Percentiles rank a stretch among this genome's conserved stretches.
Evolutionary conservation across 1,140 invertebrate species (phyloP).

Genomic region (Berghia stephanieae): DNA sequence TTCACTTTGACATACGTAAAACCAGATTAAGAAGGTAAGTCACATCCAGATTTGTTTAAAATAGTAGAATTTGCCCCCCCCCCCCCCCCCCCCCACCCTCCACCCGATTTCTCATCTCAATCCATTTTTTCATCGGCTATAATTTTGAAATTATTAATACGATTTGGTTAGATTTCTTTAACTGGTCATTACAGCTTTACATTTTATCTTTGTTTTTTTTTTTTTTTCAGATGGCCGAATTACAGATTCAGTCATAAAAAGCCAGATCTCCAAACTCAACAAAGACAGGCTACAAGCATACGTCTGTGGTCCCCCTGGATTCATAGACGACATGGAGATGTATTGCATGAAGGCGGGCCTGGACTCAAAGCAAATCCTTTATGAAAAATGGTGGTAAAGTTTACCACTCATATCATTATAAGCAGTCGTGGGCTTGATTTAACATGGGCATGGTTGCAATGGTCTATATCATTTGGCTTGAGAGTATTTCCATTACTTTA

Average conservation of each 20-base stretch:
- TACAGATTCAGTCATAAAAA: constrained; percentile 41
- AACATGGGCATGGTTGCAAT: no score
- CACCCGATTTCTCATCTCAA: background rate
- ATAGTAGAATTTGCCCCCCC: background rate
- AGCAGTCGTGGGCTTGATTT: background rate
- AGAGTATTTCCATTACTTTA: background rate
- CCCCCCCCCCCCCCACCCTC: background rate
- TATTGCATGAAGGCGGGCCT: constrained; percentile 43
- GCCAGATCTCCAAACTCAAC: constrained; percentile 38
- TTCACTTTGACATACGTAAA: no score
- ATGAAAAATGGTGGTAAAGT: constrained; percentile 62
- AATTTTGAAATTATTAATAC: background rate
- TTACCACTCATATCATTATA: background rate
- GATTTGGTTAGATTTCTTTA: background rate
- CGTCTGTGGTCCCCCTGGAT: constrained; percentile 61
- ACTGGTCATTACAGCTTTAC: background rate
- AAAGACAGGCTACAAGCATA: constrained; percentile 43
- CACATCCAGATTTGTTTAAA: no score
- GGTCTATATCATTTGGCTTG: background rate
- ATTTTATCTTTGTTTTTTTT: background rate
- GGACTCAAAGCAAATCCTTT: constrained; percentile 46
- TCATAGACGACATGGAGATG: constrained; percentile 55
- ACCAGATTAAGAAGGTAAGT: no score
- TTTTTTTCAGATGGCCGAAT: constrained; percentile 46
- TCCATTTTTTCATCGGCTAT: background rate